A percentile compares a stretch with the other conserved stretches of the same genome.
Evolutionary conservation across 2,113 vertebrate species (phyloP).

Genomic region (Ictidomys tridecemlineatus): DNA sequence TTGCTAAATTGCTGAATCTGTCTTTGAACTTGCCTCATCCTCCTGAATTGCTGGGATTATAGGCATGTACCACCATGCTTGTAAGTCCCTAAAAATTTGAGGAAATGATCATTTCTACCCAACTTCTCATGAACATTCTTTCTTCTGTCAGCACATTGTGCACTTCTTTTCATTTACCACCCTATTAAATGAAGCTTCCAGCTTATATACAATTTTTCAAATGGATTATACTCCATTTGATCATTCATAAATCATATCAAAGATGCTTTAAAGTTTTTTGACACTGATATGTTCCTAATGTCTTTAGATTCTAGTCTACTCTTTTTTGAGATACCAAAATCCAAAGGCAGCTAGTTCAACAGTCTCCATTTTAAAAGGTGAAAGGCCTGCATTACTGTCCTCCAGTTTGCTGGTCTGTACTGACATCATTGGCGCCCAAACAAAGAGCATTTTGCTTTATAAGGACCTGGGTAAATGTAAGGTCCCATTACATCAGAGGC

Average conservation of each 20-base stretch:
- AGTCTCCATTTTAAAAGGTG: constrained; percentile 50
- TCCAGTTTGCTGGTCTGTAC: constrained; percentile 42
- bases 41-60: too few relatives aligned
- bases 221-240: not conserved
- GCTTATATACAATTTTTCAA: not conserved
- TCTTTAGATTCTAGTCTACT: constrained; percentile 32
- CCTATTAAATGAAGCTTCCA: constrained; percentile 9
- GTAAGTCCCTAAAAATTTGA: not conserved
- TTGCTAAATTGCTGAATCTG: too few relatives aligned
- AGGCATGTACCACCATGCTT: too few relatives aligned
- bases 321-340: constrained; percentile 47
- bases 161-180: not conserved
- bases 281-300: not conserved
- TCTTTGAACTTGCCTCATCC: too few relatives aligned
- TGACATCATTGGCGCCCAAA: constrained; percentile 53
- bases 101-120: not conserved
- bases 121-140: not conserved
- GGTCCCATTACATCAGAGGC: not conserved
- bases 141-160: not conserved
- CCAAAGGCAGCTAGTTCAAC: not conserved
- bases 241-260: not conserved
- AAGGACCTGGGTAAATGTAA: constrained; percentile 27
- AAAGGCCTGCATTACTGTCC: not conserved
- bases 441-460: constrained; percentile 68
- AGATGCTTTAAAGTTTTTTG: constrained; percentile 38